These are phyloP conservation scores for Aporrectodea caliginosa DNA, from an alignment of 1,140 invertebrate genomes.

Conservation along the genomic window DNA sequence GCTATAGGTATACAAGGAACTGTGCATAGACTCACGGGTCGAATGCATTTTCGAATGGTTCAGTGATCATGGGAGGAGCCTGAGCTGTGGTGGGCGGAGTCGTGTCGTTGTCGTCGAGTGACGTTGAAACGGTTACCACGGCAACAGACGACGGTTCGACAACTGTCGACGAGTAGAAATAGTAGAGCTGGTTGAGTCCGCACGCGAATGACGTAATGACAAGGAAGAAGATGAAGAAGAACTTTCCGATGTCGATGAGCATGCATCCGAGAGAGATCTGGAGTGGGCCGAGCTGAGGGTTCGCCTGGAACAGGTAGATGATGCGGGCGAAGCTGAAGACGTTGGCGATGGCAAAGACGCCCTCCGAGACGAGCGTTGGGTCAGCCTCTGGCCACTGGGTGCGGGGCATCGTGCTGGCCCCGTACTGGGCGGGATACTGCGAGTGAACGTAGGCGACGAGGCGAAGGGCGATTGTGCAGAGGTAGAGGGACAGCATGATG, in stretches of 20 bases:
- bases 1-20: not conserved
- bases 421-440: slow-evolving; percentile 47
- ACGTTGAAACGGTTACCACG: not conserved
- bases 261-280: slow-evolving; percentile 61
- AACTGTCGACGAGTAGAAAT: slow-evolving; percentile 41
- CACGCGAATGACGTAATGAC: slow-evolving; percentile 59
- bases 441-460: slow-evolving; percentile 47
- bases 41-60: slow-evolving; percentile 28
- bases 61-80: too few species aligned
- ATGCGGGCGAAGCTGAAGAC: slow-evolving; percentile 56
- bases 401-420: slow-evolving; percentile 42
- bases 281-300: slow-evolving; percentile 57
- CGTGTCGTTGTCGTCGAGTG: not conserved
- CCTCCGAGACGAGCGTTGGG: slow-evolving; percentile 53
- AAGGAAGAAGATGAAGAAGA: slow-evolving; percentile 60
- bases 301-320: slow-evolving; percentile 57
- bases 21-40: slow-evolving; percentile 20
- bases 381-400: slow-evolving; percentile 51
- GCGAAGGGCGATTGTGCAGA: slow-evolving; percentile 57
- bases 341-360: slow-evolving; percentile 55
- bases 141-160: not conserved
- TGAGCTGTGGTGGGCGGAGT: not conserved
- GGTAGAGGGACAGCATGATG: slow-evolving; percentile 65
- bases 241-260: slow-evolving; percentile 60
- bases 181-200: slow-evolving; percentile 60